Percentiles rank a stretch among this genome's conserved stretches.
phyloP scores from a whole-genome alignment of 2,113 vertebrate species.

The Mustela nigripes region DNA sequence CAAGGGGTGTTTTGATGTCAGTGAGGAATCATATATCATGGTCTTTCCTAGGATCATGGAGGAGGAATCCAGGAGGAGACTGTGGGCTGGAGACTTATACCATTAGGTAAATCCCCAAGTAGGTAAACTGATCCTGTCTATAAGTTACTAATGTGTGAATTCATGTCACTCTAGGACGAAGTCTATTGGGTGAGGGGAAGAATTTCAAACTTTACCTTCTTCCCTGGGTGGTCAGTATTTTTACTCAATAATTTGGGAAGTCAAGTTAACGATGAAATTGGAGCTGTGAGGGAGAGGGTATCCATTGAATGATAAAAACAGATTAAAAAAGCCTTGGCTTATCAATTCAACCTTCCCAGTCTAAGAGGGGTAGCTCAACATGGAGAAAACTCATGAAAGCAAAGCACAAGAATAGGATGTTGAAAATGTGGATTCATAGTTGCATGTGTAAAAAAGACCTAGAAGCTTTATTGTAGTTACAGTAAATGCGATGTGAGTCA shows the following conservation, averaged over 20 bases:
- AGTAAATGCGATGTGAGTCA: slow-evolving; percentile 26
- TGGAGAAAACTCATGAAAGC: neutral
- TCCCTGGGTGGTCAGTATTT: neutral
- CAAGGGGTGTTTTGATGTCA: neutral
- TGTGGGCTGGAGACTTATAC: neutral
- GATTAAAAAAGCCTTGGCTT: neutral
- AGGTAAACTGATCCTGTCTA: neutral
- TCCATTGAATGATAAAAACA: neutral
- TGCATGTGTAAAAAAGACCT: neutral
- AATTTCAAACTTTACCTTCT: neutral
- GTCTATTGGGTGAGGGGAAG: neutral
- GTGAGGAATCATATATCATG: neutral
- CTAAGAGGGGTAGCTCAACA: neutral
- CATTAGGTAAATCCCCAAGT: neutral
- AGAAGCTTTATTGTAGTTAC: neutral
- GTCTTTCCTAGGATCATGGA: neutral
- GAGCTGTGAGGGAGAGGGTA: neutral
- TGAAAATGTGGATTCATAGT: neutral
- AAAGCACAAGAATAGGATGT: neutral
- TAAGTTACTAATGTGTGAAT: neutral
- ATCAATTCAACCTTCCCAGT: neutral
- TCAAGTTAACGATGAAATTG: neutral
- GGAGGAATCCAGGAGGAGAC: neutral
- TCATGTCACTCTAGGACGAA: neutral
- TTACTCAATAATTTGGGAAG: neutral